Base-by-base conservation (phyloP, 2,888 invertebrate genomes). In the Thalpophila matura region DNA sequence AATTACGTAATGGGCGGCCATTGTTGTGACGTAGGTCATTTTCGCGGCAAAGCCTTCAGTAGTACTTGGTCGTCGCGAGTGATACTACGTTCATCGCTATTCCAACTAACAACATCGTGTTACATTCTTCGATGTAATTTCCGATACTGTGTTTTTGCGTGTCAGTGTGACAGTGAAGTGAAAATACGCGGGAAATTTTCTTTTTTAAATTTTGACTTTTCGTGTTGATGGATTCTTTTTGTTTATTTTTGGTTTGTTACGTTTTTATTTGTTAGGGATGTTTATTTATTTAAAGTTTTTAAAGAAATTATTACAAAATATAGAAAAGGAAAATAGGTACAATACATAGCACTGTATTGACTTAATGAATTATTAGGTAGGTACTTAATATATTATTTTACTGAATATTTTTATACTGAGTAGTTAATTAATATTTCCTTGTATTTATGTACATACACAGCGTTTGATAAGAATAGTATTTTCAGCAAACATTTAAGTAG, bases 41-140 rank as follows among this genome's bases (percentile, higher is more conserved):
- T 80, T 81, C 79, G 82, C 82, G 81, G 77, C 72, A 80, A 83
- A 85, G 77, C 82, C 79, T 82, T 61, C 79, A 85, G 85, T 85
- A 54, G 58, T 29, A 9, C 26, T 50, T 47, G 26, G 45, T 6
- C 53, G 49, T 51, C 43, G 61, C 49, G 53, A 16, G 64, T 31
- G 60, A 35, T 26, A 27, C 43, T 55, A 76, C 63, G 59, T 64
- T 2, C 26, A 14, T 42, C 16, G 26, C 18, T 10, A 33, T 61
- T 74, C 47, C 33, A 62, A 49, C 26, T 55, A 37, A 27, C 18
- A 62, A 51, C 20, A 57, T 50, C 60, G 67, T 33, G 33, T 20
- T 14, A 42, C n/a, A 26, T 49, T 49, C 45, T 43, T n/a, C 29
- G 29, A 35, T 20, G 37, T 51, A 6, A 18, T 49, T 46, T 22